These are phyloP conservation scores for Eledone cirrhosa DNA, from an alignment of 2,888 invertebrate genomes.

Conservation along the genomic window DNA sequence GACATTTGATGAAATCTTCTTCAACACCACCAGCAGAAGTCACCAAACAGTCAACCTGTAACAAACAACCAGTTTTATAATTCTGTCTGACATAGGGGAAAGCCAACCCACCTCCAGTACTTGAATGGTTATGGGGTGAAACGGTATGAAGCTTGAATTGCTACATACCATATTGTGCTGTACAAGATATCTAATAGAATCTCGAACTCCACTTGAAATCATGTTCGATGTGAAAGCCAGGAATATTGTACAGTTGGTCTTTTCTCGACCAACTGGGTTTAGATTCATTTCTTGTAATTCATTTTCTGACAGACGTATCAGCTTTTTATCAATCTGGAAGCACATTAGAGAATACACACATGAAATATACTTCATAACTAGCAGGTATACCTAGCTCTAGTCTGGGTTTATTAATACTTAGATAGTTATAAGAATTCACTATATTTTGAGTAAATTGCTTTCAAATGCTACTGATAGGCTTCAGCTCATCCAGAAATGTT, in stretches of 20 bases:
- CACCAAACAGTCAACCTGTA: constrained; percentile 90
- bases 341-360: background rate
- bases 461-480: no score
- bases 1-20: constrained; percentile 98
- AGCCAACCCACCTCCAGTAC: no score
- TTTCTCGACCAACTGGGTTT: constrained; percentile 71
- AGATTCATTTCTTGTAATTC: constrained; percentile 76
- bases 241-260: constrained; percentile 86
- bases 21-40: constrained; percentile 98
- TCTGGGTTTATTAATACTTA: no score
- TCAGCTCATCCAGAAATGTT: no score
- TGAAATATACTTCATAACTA: no score
- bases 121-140: no score
- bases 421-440: no score
- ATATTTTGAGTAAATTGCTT: no score
- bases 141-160: background rate
- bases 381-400: no score
- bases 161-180: constrained; percentile 78
- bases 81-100: no score
- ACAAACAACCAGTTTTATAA: background rate
- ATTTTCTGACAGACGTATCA: constrained; percentile 76
- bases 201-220: constrained; percentile 92
- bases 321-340: constrained; percentile 76
- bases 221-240: constrained; percentile 97
- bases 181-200: constrained; percentile 86